Conservation (phyloP, 2,797 vertebrate species). For the Sandelia bainsii region DNA sequence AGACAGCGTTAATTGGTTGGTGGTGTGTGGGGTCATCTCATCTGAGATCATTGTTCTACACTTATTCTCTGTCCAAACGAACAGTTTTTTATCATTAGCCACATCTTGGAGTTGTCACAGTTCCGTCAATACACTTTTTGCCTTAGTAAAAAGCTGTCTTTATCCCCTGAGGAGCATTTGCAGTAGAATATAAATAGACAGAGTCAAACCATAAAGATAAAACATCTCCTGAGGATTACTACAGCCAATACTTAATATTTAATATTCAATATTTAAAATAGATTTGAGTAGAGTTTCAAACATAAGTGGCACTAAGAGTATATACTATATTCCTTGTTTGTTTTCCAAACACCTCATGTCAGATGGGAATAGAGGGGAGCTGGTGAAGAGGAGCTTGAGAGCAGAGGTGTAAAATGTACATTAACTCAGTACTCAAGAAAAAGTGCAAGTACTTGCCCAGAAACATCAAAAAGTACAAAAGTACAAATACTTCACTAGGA, state of each 20-base stretch:
- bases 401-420: too few relatives aligned
- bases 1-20: not conserved
- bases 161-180: constrained; percentile 4
- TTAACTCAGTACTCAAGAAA: too few relatives aligned
- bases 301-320: constrained; percentile 1
- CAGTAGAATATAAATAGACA: not conserved
- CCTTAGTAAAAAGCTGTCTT: not conserved
- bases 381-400: constrained; percentile 6
- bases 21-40: constrained; percentile 1
- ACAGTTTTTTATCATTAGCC: not conserved
- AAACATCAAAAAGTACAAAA: too few relatives aligned
- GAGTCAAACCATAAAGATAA: not conserved
- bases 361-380: constrained; percentile 34
- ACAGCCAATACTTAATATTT: not conserved
- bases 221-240: not conserved
- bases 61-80: constrained; percentile 1
- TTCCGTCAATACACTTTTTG: not conserved
- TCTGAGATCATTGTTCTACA: constrained; percentile 12
- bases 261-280: constrained; percentile 8
- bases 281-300: constrained; percentile 17
- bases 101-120: not conserved
- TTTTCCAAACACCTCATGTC: constrained; percentile 37
- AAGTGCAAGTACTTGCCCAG: too few relatives aligned
- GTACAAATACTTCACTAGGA: too few relatives aligned
- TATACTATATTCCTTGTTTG: constrained; percentile 22